phyloP scores from a whole-genome alignment of 2,888 invertebrate genomes.

The Eucriotettix oculatus region DNA sequence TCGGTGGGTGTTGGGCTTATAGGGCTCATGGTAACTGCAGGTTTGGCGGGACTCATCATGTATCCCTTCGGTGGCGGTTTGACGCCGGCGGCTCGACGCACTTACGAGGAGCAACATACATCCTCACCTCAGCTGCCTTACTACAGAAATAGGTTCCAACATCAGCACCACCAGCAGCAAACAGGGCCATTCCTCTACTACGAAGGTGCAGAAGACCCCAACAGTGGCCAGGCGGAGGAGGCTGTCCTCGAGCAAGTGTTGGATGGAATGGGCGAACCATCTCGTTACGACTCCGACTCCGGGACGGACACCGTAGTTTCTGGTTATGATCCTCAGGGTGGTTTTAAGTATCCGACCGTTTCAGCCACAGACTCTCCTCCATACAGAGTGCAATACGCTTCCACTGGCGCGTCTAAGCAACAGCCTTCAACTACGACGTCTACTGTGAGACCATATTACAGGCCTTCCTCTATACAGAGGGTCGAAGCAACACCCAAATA shows the following conservation, averaged over 20 bases:
- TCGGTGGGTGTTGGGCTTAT: constrained; percentile 62
- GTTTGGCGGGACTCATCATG: constrained; percentile 57
- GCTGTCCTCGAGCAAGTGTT: constrained; percentile 41
- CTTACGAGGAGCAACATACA: constrained; percentile 7
- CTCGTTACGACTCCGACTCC: not conserved
- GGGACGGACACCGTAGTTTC: no score
- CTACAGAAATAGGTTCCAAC: no score
- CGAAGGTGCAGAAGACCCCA: constrained; percentile 46
- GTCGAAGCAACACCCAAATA: not conserved
- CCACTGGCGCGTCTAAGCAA: not conserved
- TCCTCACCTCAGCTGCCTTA: not conserved
- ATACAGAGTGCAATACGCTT: not conserved
- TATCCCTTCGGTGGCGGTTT: constrained; percentile 55
- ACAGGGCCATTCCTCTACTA: constrained; percentile 31
- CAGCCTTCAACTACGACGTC: not conserved
- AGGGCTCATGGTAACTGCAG: constrained; percentile 55
- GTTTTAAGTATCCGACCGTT: no score
- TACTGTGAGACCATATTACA: not conserved
- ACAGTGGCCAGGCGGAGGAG: constrained; percentile 51
- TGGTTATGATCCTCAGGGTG: no score
- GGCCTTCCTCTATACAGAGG: not conserved
- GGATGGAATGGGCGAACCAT: not conserved
- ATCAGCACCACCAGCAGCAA: no score
- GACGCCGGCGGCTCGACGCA: constrained; percentile 16
- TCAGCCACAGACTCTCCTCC: not conserved